phyloP scores from a whole-genome alignment of 2,797 vertebrate species.

The Alectoris magna region DNA sequence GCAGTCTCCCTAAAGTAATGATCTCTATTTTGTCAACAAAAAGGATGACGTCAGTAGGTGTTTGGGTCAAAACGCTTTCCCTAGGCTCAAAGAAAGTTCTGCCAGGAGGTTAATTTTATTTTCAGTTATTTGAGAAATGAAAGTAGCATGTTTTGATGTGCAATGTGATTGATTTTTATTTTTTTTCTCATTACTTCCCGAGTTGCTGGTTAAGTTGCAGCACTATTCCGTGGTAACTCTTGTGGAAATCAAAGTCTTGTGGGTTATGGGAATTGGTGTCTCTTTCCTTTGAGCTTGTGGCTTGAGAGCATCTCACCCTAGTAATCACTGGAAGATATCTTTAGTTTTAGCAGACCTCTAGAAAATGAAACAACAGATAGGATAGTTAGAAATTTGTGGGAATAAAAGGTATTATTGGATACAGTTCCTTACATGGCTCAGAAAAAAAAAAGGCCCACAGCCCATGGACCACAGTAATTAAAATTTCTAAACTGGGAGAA shows the following conservation, averaged over 20 bases:
- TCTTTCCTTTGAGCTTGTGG: background rate
- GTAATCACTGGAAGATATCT: background rate
- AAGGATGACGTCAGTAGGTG: background rate
- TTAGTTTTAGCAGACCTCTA: background rate
- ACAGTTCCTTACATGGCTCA: background rate
- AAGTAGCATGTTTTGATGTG: constrained; percentile 14
- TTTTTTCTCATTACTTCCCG: constrained; percentile 32
- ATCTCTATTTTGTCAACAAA: constrained; percentile 46
- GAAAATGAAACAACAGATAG: background rate
- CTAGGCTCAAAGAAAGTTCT: constrained; percentile 32
- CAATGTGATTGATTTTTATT: background rate
- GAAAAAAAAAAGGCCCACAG: background rate
- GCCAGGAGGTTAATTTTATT: constrained; percentile 41
- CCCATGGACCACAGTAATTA: background rate
- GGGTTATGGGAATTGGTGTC: background rate
- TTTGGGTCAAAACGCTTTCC: constrained; percentile 35
- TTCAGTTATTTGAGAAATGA: constrained; percentile 17
- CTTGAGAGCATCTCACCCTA: background rate
- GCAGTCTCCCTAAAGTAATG: background rate
- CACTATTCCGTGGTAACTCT: background rate
- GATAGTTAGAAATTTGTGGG: background rate
- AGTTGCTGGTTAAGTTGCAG: constrained; percentile 17
- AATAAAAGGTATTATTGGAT: background rate
- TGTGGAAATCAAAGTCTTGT: constrained; percentile 16
- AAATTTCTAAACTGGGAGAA: background rate